Evolutionary conservation across 2,113 vertebrate species (phyloP).

Genomic region (Sinocyclocheilus maitianheensis): DNA sequence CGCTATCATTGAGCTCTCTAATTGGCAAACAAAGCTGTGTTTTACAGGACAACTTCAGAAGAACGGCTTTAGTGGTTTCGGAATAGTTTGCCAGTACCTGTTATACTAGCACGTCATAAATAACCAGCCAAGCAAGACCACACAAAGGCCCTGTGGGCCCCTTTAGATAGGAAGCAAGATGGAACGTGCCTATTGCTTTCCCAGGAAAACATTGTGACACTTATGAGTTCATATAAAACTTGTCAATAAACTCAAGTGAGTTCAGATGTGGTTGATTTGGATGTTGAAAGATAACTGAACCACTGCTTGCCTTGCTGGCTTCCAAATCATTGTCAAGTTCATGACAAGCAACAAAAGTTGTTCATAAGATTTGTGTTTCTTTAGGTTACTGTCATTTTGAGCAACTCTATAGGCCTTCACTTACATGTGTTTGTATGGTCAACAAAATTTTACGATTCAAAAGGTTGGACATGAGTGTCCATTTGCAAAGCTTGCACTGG

Average conservation of each 20-base stretch:
- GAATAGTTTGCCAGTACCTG: slow-evolving; percentile 50
- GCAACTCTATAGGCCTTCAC: not conserved
- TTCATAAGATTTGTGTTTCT: not conserved
- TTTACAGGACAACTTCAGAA: slow-evolving; percentile 48
- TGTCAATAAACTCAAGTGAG: not conserved
- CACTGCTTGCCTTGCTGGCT: not conserved
- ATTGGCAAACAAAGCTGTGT: slow-evolving; percentile 14
- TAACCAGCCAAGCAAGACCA: slow-evolving; percentile 26
- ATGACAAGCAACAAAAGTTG: not conserved
- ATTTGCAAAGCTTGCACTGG: not conserved
- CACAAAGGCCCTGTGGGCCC: not conserved
- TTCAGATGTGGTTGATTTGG: not conserved
- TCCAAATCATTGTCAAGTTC: not conserved
- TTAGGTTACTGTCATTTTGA: not conserved
- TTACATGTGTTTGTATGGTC: not conserved
- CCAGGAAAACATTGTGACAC: not conserved
- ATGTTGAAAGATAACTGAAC: not conserved
- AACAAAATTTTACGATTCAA: not conserved
- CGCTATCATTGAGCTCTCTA: not conserved
- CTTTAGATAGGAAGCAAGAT: slow-evolving; percentile 22
- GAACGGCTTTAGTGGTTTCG: slow-evolving; percentile 56
- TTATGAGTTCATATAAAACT: not conserved
- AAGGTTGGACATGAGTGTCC: not conserved
- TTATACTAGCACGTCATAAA: slow-evolving; percentile 19
- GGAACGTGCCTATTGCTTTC: slow-evolving; percentile 15